Base-by-base conservation (phyloP, 2,113 vertebrate species). In the Capra hircus region DNA sequence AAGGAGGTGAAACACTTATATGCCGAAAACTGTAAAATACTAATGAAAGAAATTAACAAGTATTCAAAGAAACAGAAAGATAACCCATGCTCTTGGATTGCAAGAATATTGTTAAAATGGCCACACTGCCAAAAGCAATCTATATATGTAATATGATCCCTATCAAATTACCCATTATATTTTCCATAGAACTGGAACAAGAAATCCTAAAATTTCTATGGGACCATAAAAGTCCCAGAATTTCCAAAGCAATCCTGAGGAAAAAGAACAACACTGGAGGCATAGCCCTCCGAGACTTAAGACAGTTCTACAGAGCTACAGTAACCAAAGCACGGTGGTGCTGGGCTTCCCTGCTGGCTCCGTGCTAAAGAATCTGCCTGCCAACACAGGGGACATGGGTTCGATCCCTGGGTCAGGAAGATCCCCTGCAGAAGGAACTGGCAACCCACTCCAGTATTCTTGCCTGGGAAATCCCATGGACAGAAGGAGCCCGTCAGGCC, bases 321-420 rank as follows among this genome's bases (percentile, higher is more conserved):
- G 30, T 5, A 0, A 1, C 2, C 33, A 82, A 7, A 1, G 12
- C 80, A 8, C 33, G 8, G 33, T 53, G 50, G 33, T 25, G 0
- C 6, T 8, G 80, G 50, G 71, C 40, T 3, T 13, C 23, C 71
- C 71, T 7, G 23, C 23, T 3, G 23, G 12, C n/a, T 74, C 67
- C 7, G 40, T 1, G 40, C 40, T 27, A 27, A 27, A 14, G 71
- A 43, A 7, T 40, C 71, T 0, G 12, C 12, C 23, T 43, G 71
- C 71, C 71, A 77, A 4, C 2, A 7, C 11, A 3, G 71, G 71
- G 27, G 40, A 43, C 23, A 0, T 1, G 23, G 36, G 21, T 2
- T 43, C 11, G 1, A 25, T 25, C 36, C 36, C 36, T 9, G 36
- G 71, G 71, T 27, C 36, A 27, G 71, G 23, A 77, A 77, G 71